Evolutionary conservation across 64 coral and sea anemone genomes (phyloP).

Genomic region (Anthopleura sola): DNA sequence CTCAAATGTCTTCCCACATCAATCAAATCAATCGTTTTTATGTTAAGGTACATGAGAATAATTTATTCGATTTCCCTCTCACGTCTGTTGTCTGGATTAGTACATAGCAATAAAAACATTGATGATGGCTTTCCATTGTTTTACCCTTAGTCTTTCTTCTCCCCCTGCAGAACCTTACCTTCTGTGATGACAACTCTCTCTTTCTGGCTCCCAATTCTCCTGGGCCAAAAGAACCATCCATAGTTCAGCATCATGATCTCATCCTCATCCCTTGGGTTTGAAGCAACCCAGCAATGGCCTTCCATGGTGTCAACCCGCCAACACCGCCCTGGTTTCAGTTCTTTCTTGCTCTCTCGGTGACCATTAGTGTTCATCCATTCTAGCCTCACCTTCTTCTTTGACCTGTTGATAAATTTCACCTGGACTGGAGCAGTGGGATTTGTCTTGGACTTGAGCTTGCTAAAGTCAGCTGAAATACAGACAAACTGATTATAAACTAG

Average conservation of each 20-base stretch:
- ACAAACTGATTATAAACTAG: not conserved
- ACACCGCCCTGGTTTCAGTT: conserved; percentile 15
- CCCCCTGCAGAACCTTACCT: not conserved
- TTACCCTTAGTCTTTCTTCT: not conserved
- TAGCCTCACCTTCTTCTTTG: not conserved
- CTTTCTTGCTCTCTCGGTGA: conserved; percentile 13
- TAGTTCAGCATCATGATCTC: conserved; percentile 22
- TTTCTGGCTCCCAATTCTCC: not conserved
- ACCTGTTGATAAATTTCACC: conserved; percentile 27
- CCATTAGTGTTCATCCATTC: conserved; percentile 34
- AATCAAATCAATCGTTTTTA: too few species aligned
- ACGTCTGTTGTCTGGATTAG: too few species aligned
- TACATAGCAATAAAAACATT: too few species aligned
- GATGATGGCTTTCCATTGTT: too few species aligned
- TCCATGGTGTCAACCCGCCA: conserved; percentile 24
- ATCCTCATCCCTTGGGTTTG: conserved; percentile 17
- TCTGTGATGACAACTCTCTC: conserved; percentile 19
- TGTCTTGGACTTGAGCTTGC: conserved; percentile 27
- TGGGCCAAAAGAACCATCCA: conserved; percentile 23
- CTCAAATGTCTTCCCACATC: not conserved
- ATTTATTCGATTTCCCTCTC: too few species aligned
- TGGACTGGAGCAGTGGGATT: conserved; percentile 15
- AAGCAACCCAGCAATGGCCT: conserved; percentile 20
- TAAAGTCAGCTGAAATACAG: conserved; percentile 1
- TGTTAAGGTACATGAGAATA: too few species aligned